Evolutionary conservation across 2,888 invertebrate genomes (phyloP).

Genomic region (Patella ulyssiponensis): DNA sequence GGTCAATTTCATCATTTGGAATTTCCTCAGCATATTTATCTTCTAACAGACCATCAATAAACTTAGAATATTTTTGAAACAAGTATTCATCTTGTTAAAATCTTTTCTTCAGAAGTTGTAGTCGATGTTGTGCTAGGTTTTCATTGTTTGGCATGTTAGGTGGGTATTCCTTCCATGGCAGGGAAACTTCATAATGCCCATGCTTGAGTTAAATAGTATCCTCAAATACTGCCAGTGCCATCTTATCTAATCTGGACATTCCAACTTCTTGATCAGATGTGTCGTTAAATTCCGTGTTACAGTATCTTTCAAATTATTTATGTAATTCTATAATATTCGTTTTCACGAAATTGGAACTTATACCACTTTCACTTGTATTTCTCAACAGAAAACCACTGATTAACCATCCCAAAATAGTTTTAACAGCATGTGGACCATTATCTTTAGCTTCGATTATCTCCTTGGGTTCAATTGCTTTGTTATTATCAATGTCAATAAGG

Average conservation of each 20-base stretch:
- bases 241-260: not conserved
- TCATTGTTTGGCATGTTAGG: slow-evolving; percentile 17
- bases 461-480: not conserved
- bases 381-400: not conserved
- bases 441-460: not conserved
- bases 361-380: not conserved
- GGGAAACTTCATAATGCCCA: not conserved
- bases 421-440: not conserved
- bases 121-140: slow-evolving; percentile 8
- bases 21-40: slow-evolving; percentile 27
- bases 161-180: not conserved
- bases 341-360: not conserved
- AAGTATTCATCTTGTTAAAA: slow-evolving; percentile 1
- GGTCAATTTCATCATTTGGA: slow-evolving; percentile 9
- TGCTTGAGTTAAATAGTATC: not conserved
- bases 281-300: not conserved
- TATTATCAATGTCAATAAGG: not conserved
- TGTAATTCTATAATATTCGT: not conserved
- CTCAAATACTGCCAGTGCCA: not conserved
- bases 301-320: not conserved
- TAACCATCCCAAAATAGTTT: not conserved
- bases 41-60: slow-evolving; percentile 28
- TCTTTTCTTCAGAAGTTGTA: slow-evolving; percentile 8
- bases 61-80: slow-evolving; percentile 15
- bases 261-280: not conserved